Evolutionary conservation across 1,140 invertebrate species (phyloP), one percentile per base, ranked within the genome.

Genomic region (Notospermus geniculatus): DNA sequence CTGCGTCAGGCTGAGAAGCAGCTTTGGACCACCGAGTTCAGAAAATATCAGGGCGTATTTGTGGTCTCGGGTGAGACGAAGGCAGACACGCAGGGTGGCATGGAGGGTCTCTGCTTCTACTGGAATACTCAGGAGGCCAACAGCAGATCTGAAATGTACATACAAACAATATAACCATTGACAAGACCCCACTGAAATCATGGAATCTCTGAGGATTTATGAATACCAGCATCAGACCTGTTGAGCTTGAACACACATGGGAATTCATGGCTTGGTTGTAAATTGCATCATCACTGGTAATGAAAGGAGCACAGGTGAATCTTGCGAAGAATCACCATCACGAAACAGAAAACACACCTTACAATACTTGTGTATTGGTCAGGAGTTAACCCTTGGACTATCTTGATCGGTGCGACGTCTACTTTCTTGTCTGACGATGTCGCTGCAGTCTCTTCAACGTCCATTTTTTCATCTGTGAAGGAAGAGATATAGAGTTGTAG

Each of bases 21-120:
- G 82, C 41, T 86, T 85, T 0, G 92, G 86, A 2, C 91, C 92
- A 15, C 90, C 90, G 25, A 88, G 82, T 29, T 86, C 82, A 17
- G 89, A 89, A 78, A 94, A 94, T 2, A 87, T 81, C 67, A 87
- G 83, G 0, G 91, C 91, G 66, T 88, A 86, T 56, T 88, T 85
- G 71, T 90, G 90, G 71, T 90, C 86, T 30, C 91, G 82, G 0
- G 92, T 93, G 17, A 93, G 74, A 2, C 91, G 84, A 1, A 94
- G 81, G 59, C 88, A 88, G 0, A 93, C 82, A 32, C 91, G 86
- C 83, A 95, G 85, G 1, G 90, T 81, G 11, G 92, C 90, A 69
- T 92, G 88, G 13, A 93, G 80, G 1, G 90, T 86, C 67, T 93
- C 90, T 11, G 88, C 83, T 71, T 92, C 89, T 1, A 91, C 85